phyloP scores from a whole-genome alignment of 2,113 vertebrate species.

The Lathamus discolor region DNA sequence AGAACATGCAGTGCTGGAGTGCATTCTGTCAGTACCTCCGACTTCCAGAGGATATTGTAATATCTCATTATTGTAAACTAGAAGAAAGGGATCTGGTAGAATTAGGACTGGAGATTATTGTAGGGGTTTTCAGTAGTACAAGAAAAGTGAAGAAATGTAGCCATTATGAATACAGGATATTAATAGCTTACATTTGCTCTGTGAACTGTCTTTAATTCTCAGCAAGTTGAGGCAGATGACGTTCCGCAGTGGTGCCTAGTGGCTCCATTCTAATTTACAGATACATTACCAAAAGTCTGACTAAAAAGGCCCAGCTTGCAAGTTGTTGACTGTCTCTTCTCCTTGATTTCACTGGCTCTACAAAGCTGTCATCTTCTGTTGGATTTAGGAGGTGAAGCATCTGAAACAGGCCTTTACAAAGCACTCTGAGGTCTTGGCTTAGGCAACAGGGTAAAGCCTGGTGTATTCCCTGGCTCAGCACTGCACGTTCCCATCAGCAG shows the following conservation, averaged over 20 bases:
- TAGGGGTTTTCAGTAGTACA: conserved; percentile 26
- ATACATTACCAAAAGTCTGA: background rate
- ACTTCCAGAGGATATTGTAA: conserved; percentile 51
- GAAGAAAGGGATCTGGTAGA: conserved; percentile 47
- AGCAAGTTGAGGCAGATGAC: background rate
- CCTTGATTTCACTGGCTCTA: background rate
- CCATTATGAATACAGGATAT: conserved; percentile 22
- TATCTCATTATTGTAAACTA: conserved; percentile 43
- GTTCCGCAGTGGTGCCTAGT: background rate
- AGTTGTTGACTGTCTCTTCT: background rate
- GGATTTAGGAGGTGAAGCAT: background rate
- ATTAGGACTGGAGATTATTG: conserved; percentile 49
- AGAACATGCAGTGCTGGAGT: conserved; percentile 49
- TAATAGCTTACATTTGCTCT: conserved; percentile 37
- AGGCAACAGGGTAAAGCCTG: background rate
- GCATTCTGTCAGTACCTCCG: conserved; percentile 30
- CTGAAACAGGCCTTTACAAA: background rate
- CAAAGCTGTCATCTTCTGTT: rapidly evolving
- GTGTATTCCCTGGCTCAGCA: background rate
- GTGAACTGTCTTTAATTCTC: conserved; percentile 12
- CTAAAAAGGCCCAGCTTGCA: background rate
- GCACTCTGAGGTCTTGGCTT: background rate
- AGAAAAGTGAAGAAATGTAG: conserved; percentile 6
- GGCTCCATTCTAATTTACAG: background rate
- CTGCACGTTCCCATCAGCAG: background rate